Conservation (phyloP, 35 echinoderm and acorn worm genomes). For the Patiria miniata region DNA sequence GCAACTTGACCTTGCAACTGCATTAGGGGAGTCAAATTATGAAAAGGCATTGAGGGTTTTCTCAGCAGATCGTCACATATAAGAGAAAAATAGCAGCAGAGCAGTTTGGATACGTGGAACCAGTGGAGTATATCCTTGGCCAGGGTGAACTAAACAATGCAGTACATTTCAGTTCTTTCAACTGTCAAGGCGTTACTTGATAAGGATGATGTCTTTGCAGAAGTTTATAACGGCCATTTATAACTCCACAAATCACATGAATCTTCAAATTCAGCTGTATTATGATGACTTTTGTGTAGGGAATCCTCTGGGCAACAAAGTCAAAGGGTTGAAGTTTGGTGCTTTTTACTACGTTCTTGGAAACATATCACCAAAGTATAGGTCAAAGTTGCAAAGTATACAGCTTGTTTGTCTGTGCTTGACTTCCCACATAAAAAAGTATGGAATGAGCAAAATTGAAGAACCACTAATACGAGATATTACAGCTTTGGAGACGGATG, state of each 20-base stretch:
- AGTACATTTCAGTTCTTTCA: not conserved
- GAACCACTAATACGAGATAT: slow-evolving; percentile 22
- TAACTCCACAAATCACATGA: not conserved
- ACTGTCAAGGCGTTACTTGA: not conserved
- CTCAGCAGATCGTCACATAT: not conserved
- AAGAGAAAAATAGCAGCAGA: not conserved
- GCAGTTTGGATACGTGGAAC: not conserved
- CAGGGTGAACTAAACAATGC: not conserved
- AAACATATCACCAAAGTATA: slow-evolving; percentile 8
- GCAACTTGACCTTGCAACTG: not conserved
- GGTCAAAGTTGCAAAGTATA: not conserved
- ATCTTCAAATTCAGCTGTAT: slow-evolving; percentile 44
- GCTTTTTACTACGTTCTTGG: slow-evolving; percentile 43
- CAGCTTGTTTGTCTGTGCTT: not conserved
- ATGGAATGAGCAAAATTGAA: not conserved
- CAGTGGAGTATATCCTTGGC: not conserved
- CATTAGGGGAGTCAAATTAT: not conserved
- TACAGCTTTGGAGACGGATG: slow-evolving; percentile 39
- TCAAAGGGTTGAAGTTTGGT: slow-evolving; percentile 28
- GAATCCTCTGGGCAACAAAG: slow-evolving; percentile 42
- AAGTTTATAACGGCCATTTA: not conserved
- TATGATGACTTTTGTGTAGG: slow-evolving; percentile 46
- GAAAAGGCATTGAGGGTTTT: not conserved
- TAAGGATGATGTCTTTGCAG: not conserved
- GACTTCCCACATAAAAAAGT: not conserved